These are phyloP conservation scores for Gouania willdenowi DNA, from an alignment of 2,797 vertebrate genomes.

Conservation along the genomic window DNA sequence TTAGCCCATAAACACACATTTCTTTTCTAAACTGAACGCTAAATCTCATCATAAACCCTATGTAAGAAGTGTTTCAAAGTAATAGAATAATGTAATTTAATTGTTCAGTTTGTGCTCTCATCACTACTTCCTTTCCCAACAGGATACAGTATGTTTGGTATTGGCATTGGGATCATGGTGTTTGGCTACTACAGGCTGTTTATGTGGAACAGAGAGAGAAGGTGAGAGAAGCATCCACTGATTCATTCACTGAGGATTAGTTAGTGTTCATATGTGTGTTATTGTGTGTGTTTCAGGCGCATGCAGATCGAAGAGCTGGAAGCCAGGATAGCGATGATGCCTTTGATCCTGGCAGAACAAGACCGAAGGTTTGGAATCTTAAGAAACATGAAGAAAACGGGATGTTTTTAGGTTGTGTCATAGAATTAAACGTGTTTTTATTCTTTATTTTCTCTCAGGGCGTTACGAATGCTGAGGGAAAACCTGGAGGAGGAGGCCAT, in stretches of 20 bases:
- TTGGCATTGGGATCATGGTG: constrained; percentile 77
- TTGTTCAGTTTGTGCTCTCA: no score
- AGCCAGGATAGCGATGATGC: constrained; percentile 82
- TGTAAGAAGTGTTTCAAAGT: no score
- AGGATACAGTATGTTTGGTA: constrained; percentile 85
- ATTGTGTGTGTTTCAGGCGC: constrained; percentile 69
- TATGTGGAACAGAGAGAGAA: constrained; percentile 86
- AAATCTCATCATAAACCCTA: no score
- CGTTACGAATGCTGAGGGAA: constrained; percentile 78
- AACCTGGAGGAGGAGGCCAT: constrained; percentile 90
- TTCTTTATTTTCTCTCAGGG: constrained; percentile 48
- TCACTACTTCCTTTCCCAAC: constrained; percentile 3
- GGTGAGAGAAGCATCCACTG: constrained; percentile 52
- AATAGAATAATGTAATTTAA: no score
- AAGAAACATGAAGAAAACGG: no score
- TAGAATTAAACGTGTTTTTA: background rate
- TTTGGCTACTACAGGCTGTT: constrained; percentile 82
- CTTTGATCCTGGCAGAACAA: constrained; percentile 82
- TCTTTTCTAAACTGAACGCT: no score
- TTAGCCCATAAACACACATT: no score
- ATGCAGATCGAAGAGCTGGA: constrained; percentile 89
- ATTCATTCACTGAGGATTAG: no score
- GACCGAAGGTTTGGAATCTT: no score
- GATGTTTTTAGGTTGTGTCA: no score
- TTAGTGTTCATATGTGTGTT: background rate